Base-by-base conservation (phyloP, 2,888 invertebrate species). In the Dryadula phaetusa region DNA sequence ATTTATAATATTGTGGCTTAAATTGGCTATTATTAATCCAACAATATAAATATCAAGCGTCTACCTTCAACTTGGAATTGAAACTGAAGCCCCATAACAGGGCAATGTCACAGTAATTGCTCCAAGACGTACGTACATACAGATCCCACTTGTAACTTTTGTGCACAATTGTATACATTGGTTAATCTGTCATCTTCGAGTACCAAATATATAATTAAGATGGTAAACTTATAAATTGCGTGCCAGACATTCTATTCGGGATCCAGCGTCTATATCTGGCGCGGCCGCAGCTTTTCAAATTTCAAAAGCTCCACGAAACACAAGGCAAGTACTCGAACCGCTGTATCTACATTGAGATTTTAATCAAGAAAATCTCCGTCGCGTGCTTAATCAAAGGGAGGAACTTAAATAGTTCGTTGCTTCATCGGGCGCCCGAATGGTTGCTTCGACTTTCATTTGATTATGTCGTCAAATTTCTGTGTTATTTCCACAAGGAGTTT, bases 311-410 rank as follows among this genome's bases (percentile, higher is more conserved):
- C 62, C 74, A 71, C 73, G 77, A 75, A 77, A 77, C 77, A 75
- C 71, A 58, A 77, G 74, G 75, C 75, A 68, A 75, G 69, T 66
- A 65, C 70, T 73, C 71, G 52, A 72, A 70, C 73, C 71, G 71
- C 72, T 73, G 70, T 79, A 77, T 75, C 75, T 73, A 75, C 79
- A 78, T 73, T 74, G 77, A 81, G 79, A 85, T 86, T 87, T 87
- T 87, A 87, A 87, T 87, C 86, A 86, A 83, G 84, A 81, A 82
- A 73, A 85, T 85, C 83, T 82, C 82, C 79, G 81, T 80, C 79
- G 79, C 78, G 74, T 80, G 82, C 80, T 84, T 82, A 82, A 85
- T 86, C 85, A 87, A 86, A 86, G 82, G n/a, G 79, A 77, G 74
- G 80, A 82, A 85, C 82, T 85, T 82, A 80, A 83, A 83, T 82